Base-by-base conservation (phyloP, 2,888 invertebrate species). In the Diarsia brunnea region DNA sequence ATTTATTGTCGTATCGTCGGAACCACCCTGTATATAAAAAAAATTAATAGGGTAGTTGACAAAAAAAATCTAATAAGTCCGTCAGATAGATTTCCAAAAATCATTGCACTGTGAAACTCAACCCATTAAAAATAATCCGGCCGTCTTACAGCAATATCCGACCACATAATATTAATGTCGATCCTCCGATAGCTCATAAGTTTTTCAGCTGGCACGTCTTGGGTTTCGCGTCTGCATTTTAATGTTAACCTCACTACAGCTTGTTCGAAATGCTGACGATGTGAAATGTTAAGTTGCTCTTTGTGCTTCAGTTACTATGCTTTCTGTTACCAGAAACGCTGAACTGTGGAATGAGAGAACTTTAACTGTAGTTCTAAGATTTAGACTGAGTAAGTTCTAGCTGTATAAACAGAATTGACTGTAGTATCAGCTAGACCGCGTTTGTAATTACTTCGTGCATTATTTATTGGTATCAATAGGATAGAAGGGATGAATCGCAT, bases 201-300 rank as follows among this genome's bases (percentile, higher is more conserved):
- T 60, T 53, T 77, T 77, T 70, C 70, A 82, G 27, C n/a, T 24
- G 14, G 14, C 45, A 31, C 43, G 45, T 21, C 58, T 47, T 2
- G 47, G 70, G 16, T 31, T 12, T 27, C 16, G 63, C 63, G 63
- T 68, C 38, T 80, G 58, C 38, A 80, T 80, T 64, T 82, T 70
- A 67, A 81, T 63, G 66, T 43, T 21, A 31, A 43, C 55, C n/a
- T 60, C 3, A 7, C 27, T 51, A 12, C 49, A 14, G 24, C 27
- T 24, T 47, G 60, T 38, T 14, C 51, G 21, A n/a, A 43, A 58
- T 16, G 24, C 27, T 38, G 51, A 31, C 4, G 14, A 14, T 55
- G 53, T 82, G 58, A 77, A 65, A 80, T 64, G 4, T 68, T 82
- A 64, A 82, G 31, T 27, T 27, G 38, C 27, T 68, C 47, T 61